Evolutionary conservation across 1,140 invertebrate genomes (phyloP).

Genomic region (Cardiocondyla obscurior): DNA sequence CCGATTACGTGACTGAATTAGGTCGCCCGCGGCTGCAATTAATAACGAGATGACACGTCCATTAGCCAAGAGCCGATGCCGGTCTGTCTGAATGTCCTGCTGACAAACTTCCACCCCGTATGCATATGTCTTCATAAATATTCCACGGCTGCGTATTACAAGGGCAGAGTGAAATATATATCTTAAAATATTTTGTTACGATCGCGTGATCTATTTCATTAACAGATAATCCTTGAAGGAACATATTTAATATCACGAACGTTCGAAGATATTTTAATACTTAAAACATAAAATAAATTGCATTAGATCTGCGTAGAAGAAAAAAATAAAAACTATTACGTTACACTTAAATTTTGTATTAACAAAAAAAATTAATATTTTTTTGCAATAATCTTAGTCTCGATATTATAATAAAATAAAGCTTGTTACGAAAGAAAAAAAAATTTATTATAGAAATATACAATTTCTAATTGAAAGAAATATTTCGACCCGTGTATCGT

Average conservation of each 20-base stretch:
- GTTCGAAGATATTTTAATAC: background rate
- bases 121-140: slow-evolving; percentile 35
- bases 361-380: background rate
- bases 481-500: background rate
- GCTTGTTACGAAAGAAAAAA: too few relatives aligned
- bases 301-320: background rate
- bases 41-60: slow-evolving; percentile 69
- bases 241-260: background rate
- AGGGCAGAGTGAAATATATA: background rate
- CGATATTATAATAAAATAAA: background rate
- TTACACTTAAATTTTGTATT: too few relatives aligned
- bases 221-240: background rate
- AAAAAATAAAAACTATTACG: too few relatives aligned
- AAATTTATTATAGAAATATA: too few relatives aligned
- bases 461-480: slow-evolving; percentile 31
- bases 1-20: slow-evolving; percentile 66
- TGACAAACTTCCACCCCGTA: slow-evolving; percentile 21
- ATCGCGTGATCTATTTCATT: background rate
- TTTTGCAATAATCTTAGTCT: background rate
- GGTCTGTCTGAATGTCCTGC: background rate
- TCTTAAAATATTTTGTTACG: background rate
- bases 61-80: slow-evolving; percentile 53
- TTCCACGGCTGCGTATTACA: slow-evolving; percentile 20
- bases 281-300: background rate
- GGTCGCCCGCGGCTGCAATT: slow-evolving; percentile 64